phyloP scores from a whole-genome alignment of 2,113 vertebrate species.

The Eulemur rufifrons region DNA sequence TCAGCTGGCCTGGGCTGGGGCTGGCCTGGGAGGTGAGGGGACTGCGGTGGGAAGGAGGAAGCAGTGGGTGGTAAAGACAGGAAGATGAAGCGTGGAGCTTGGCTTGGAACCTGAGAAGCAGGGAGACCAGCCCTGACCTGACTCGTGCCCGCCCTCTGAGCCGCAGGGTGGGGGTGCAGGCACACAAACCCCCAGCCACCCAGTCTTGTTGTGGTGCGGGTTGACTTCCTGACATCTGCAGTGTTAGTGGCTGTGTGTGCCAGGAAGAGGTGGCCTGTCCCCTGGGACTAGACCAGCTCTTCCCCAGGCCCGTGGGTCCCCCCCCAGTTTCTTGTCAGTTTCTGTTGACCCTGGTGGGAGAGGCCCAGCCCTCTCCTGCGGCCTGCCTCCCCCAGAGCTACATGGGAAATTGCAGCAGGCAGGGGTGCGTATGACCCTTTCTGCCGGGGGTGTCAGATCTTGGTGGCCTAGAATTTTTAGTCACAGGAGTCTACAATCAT shows the following conservation, averaged over 20 bases:
- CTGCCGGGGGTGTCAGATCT: background rate
- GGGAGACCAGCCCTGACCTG: conserved; percentile 65
- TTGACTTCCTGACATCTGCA: conserved; percentile 45
- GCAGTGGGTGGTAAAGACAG: conserved; percentile 73
- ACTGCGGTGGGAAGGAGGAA: conserved; percentile 61
- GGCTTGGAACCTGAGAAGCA: conserved; percentile 78
- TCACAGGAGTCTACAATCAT: conserved; percentile 12
- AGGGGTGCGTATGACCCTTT: background rate
- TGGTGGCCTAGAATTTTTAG: conserved; percentile 39
- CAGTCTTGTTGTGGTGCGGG: background rate
- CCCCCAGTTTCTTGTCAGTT: background rate
- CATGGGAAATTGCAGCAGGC: background rate
- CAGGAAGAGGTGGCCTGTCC: background rate
- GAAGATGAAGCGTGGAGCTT: conserved; percentile 69
- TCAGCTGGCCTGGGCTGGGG: conserved; percentile 17
- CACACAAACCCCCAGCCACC: background rate
- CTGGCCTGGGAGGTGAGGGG: conserved; percentile 30
- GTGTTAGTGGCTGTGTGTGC: background rate
- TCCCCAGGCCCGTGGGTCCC: background rate
- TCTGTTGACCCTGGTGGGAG: conserved; percentile 13
- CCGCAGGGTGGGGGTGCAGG: background rate
- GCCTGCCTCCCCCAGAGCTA: background rate
- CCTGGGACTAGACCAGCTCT: background rate
- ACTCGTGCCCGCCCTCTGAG: background rate
- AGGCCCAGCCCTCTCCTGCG: background rate